Percentiles rank a stretch among this genome's conserved stretches.
Conservation (phyloP, 1,140 invertebrate species). For the Leguminivora glycinivorella region DNA sequence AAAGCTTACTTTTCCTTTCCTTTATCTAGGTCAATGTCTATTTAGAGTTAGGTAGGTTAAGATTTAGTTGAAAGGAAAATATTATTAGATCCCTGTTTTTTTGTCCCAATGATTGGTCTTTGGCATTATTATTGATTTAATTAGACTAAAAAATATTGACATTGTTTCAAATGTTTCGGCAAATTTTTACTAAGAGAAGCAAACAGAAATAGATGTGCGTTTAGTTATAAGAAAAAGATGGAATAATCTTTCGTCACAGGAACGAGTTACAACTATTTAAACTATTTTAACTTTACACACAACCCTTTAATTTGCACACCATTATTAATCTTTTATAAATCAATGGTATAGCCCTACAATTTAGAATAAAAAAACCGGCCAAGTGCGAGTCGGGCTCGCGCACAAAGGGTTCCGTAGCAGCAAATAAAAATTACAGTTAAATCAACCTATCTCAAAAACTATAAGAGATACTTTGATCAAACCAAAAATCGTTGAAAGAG, state of each 20-base stretch:
- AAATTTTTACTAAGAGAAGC: conserved; percentile 37
- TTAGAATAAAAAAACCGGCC: conserved; percentile 38
- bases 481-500: no score
- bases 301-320: conserved; percentile 79
- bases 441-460: no score
- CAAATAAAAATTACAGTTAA: no score
- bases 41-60: conserved; percentile 52
- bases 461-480: no score
- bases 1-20: conserved; percentile 55
- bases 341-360: conserved; percentile 52
- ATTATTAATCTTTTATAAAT: conserved; percentile 65
- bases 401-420: no score
- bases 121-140: conserved; percentile 69
- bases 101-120: conserved; percentile 73
- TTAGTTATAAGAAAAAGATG: conserved; percentile 50
- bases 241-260: conserved; percentile 57
- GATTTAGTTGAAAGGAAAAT: conserved; percentile 55
- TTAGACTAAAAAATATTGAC: conserved; percentile 56
- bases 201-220: conserved; percentile 55
- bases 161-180: conserved; percentile 41
- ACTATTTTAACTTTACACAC: conserved; percentile 78
- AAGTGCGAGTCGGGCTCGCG: no score
- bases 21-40: conserved; percentile 42
- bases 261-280: conserved; percentile 71
- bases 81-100: conserved; percentile 72